phyloP scores from a whole-genome alignment of 1,140 invertebrate species.

The Lamellibrachia luymesi region DNA sequence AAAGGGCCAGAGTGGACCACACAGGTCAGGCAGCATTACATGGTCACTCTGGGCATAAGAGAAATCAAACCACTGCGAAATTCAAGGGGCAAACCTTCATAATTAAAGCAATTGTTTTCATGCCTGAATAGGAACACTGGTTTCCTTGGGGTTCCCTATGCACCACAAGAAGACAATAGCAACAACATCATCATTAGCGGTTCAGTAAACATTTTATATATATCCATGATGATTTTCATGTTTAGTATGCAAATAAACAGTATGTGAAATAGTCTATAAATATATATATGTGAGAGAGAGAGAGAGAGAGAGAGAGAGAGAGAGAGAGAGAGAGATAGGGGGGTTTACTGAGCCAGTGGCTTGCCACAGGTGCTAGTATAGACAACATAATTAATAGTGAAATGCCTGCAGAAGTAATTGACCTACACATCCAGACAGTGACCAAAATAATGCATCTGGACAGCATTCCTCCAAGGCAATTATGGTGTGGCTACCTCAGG shows the following conservation, averaged over 20 bases:
- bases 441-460: not conserved
- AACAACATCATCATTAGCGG: not conserved
- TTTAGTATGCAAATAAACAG: not conserved
- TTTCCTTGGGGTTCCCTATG: not conserved
- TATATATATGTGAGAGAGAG: not conserved
- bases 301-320: too few relatives aligned
- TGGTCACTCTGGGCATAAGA: not conserved
- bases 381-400: not conserved
- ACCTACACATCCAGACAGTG: slow-evolving; percentile 25
- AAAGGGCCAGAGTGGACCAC: not conserved
- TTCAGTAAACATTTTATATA: not conserved
- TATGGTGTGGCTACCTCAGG: not conserved
- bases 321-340: too few relatives aligned
- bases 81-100: not conserved
- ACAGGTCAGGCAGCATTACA: not conserved
- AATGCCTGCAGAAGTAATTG: slow-evolving; percentile 64
- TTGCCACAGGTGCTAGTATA: not conserved
- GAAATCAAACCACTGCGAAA: not conserved
- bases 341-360: not conserved
- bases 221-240: slow-evolving; percentile 40
- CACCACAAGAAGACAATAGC: not conserved
- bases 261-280: not conserved
- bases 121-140: not conserved
- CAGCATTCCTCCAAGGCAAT: not conserved
- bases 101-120: not conserved